phyloP scores from a whole-genome alignment of 2,888 invertebrate genomes.

The Chrysotoxum bicinctum region DNA sequence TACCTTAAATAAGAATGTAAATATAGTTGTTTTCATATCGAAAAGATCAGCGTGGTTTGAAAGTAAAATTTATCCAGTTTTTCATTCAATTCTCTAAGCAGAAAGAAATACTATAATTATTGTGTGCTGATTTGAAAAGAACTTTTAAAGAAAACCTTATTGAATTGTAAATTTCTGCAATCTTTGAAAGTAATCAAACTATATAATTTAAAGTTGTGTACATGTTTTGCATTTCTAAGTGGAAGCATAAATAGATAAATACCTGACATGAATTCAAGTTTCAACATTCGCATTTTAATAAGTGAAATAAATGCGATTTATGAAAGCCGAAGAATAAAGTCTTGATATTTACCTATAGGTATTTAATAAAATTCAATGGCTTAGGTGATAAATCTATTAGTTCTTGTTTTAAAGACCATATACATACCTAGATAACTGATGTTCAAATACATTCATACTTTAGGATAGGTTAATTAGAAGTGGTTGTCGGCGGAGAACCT shows the following conservation, averaged over 20 bases:
- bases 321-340: neutral
- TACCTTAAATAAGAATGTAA: no score
- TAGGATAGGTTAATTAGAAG: no score
- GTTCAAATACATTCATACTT: no score
- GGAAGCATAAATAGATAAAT: neutral
- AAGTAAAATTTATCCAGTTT: no score
- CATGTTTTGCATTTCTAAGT: slow-evolving; percentile 14
- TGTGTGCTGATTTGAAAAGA: neutral
- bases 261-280: slow-evolving; percentile 6
- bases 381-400: neutral
- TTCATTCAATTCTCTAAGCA: no score
- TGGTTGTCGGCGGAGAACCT: no score
- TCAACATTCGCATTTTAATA: neutral
- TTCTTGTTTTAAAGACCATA: no score
- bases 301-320: neutral
- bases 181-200: slow-evolving; percentile 5
- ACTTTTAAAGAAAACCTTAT: neutral
- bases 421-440: no score
- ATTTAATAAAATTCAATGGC: neutral
- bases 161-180: slow-evolving; percentile 6
- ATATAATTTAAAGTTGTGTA: neutral
- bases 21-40: no score
- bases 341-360: neutral
- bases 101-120: neutral
- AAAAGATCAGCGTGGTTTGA: no score